Conservation (phyloP, 2,888 invertebrate genomes). For the Cotesia congregata region DNA sequence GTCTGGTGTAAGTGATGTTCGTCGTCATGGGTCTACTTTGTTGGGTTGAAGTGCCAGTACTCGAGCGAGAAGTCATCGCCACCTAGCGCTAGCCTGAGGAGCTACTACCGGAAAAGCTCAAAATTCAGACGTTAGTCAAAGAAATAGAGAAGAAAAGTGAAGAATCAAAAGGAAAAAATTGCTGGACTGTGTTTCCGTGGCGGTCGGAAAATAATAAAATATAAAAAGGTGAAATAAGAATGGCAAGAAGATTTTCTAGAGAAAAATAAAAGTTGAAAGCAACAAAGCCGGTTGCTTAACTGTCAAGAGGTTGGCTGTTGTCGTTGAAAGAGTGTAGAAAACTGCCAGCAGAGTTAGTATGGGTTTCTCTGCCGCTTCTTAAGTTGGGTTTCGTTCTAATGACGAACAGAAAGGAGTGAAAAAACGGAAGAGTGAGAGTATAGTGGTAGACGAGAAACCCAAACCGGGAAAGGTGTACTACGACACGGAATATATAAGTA, state of each 20-base stretch:
- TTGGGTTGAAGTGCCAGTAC: slow-evolving; percentile 21
- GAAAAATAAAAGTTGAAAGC: background rate
- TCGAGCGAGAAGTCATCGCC: slow-evolving; percentile 4
- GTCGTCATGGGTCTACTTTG: slow-evolving; percentile 7
- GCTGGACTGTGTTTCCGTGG: background rate
- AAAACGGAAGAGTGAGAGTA: slow-evolving; percentile 15
- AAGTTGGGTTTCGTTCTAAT: slow-evolving; percentile 17
- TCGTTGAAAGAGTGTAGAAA: slow-evolving; percentile 25
- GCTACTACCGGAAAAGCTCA: slow-evolving; percentile 6
- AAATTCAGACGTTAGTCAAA: background rate
- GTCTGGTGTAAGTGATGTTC: too few species aligned
- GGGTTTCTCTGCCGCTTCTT: slow-evolving; percentile 3
- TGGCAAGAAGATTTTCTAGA: background rate
- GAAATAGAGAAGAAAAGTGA: background rate
- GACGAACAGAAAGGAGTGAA: slow-evolving; percentile 17
- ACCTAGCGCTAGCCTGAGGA: background rate
- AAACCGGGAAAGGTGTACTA: slow-evolving; percentile 25
- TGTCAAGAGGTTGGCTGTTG: slow-evolving; percentile 34
- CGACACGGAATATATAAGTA: background rate
- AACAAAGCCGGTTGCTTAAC: slow-evolving; percentile 20
- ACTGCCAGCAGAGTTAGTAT: background rate
- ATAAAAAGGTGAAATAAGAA: slow-evolving; percentile 4
- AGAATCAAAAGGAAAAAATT: background rate
- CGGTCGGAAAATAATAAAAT: background rate
- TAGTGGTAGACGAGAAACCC: background rate